phyloP scores from a whole-genome alignment of 2,888 invertebrate species.

The Apeira syringaria region DNA sequence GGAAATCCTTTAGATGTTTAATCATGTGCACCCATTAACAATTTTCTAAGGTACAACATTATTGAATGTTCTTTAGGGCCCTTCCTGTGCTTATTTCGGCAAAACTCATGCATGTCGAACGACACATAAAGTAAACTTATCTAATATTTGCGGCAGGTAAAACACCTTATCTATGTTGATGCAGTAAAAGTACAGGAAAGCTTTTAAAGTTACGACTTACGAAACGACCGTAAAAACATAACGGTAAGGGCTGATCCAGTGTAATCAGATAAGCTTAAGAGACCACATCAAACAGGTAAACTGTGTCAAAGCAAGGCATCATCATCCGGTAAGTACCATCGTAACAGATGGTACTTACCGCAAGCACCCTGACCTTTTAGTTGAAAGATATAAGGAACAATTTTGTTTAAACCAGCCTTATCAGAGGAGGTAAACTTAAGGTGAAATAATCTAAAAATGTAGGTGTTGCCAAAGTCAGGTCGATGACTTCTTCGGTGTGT shows the following conservation, averaged over 20 bases:
- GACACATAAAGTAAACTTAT: no score
- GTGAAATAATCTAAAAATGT: conserved; percentile 26
- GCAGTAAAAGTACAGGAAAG: conserved; percentile 15
- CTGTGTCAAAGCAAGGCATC: conserved; percentile 48
- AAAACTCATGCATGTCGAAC: no score
- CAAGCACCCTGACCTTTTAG: conserved; percentile 20
- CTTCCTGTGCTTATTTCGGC: no score
- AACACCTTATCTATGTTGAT: no score
- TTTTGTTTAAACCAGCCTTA: conserved; percentile 13
- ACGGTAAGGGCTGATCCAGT: conserved; percentile 32
- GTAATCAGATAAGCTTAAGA: conserved; percentile 44
- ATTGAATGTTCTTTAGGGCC: no score
- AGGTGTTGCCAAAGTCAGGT: conserved; percentile 32
- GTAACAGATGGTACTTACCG: conserved; percentile 16
- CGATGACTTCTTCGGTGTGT: conserved; percentile 26
- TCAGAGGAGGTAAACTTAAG: conserved; percentile 22
- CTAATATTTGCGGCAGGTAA: no score
- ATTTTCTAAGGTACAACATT: no score
- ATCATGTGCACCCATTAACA: no score
- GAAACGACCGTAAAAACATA: conserved; percentile 21
- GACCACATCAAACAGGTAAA: conserved; percentile 46
- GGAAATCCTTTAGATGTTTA: no score
- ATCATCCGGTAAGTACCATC: no score
- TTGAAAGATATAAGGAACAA: conserved; percentile 15
- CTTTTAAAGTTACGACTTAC: conserved; percentile 23